Conservation (phyloP, 2,797 vertebrate genomes). For the Propithecus perrieri region DNA sequence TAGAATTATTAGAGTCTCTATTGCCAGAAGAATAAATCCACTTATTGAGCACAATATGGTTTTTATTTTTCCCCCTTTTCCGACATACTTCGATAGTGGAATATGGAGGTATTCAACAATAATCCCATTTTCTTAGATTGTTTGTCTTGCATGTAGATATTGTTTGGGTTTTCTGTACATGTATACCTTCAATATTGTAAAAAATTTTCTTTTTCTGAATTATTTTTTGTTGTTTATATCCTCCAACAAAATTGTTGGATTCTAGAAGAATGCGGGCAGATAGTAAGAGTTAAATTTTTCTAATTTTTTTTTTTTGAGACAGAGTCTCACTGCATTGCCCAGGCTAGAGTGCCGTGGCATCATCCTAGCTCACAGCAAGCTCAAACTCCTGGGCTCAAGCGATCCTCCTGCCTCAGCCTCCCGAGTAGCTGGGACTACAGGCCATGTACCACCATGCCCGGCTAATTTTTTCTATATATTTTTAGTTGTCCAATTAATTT, state of each 20-base stretch:
- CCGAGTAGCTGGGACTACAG: no score
- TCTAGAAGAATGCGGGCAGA: neutral
- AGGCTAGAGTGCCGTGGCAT: no score
- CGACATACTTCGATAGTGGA: neutral
- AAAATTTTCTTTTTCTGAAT: neutral
- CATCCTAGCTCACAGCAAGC: no score
- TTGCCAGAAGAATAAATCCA: neutral
- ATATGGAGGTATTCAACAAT: neutral
- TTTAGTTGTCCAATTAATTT: no score
- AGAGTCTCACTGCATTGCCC: no score
- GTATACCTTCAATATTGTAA: neutral
- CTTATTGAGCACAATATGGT: neutral
- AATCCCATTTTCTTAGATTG: neutral
- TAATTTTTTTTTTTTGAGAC: neutral
- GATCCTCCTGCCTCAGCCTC: no score
- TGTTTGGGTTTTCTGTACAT: neutral
- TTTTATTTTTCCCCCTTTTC: neutral
- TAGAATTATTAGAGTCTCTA: neutral
- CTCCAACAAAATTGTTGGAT: neutral
- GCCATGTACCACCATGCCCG: no score
- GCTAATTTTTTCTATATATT: no score
- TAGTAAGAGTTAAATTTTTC: neutral
- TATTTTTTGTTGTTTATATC: slow-evolving; percentile 18
- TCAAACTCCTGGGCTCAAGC: no score
- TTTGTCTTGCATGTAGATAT: neutral